Conservation (phyloP, 2,888 invertebrate species). For the Drosophila neonasuta region DNA sequence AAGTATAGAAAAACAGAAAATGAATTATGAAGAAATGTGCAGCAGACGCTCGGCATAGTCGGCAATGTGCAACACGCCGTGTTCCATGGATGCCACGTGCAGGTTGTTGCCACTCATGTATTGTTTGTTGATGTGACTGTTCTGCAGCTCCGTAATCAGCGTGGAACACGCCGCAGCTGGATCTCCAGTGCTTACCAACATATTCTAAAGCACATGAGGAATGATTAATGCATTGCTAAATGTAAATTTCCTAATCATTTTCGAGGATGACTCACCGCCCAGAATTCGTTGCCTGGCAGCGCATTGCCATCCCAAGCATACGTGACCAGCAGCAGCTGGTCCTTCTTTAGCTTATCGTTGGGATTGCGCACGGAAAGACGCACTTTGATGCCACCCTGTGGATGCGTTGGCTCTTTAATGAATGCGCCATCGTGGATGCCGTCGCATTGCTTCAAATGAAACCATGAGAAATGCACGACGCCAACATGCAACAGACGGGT, state of each 20-base stretch:
- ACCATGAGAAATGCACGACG: slow-evolving; percentile 64
- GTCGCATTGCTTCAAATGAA: slow-evolving; percentile 78
- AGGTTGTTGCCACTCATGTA: slow-evolving; percentile 83
- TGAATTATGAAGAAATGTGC: neutral
- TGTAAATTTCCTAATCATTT: too few relatives aligned
- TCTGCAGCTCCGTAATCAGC: slow-evolving; percentile 84
- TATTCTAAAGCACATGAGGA: slow-evolving; percentile 19
- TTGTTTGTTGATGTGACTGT: slow-evolving; percentile 83
- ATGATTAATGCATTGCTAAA: too few relatives aligned
- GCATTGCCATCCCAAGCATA: slow-evolving; percentile 90
- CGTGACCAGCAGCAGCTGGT: slow-evolving; percentile 84
- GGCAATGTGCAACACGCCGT: slow-evolving; percentile 78
- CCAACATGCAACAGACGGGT: slow-evolving; percentile 44
- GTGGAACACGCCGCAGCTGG: slow-evolving; percentile 85
- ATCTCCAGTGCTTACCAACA: slow-evolving; percentile 82
- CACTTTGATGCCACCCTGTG: slow-evolving; percentile 83
- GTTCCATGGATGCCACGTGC: slow-evolving; percentile 82
- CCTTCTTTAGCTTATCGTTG: slow-evolving; percentile 82
- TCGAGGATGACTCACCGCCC: slow-evolving; percentile 82
- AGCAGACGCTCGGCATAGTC: slow-evolving; percentile 54
- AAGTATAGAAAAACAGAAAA: neutral
- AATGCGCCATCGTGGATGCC: slow-evolving; percentile 82
- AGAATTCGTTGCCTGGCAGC: slow-evolving; percentile 89
- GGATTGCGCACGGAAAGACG: slow-evolving; percentile 84
- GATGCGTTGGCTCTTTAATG: slow-evolving; percentile 66